Base-by-base conservation (phyloP, 2,888 invertebrate genomes). In the Cylindroiulus punctatus region DNA sequence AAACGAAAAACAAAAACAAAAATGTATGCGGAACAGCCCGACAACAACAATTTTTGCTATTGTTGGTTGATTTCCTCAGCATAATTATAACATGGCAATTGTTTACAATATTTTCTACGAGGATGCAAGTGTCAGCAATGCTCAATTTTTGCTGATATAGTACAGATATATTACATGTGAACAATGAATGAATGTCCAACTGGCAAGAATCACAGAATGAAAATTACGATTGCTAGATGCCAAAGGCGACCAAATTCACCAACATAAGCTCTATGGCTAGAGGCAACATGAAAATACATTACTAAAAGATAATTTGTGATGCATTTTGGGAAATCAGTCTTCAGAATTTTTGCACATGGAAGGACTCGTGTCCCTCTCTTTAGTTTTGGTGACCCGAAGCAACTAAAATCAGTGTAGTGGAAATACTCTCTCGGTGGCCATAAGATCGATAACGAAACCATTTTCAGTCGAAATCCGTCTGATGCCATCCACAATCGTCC, bases 371-470 rank as follows among this genome's bases (percentile, higher is more conserved):
- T 44, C 30, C 32, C 17, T 17, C 40, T 17, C 44, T 12, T 36
- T 3, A 42, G 42, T 44, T 84, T 22, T 1, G 36, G 42, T 30
- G 36, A 84, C 84, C 44, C 30, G n/a, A 26, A 52, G 32, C n/a
- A n/a, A 40, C 40, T 83, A 44, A 83, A 40, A 83, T 83, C 40
- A 83, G 65, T 65, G 65, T 65, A 65, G 26, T 65, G 65, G 65
- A 65, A 65, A 65, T 26, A 65, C 26, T 65, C 65, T 57, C 65
- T 65, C 65, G 65, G 26, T 65, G 65, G 26, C 26, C 65, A 26
- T 65, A 3, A 65, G 65, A 65, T 65, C 65, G 65, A 65, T 65
- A 65, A 26, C 65, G 19, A 65, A 65, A 22, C 65, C 26, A 65
- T 10, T 65, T 65, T 65, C 26, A 65, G 26, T 26, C 65, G 26